A percentile compares a stretch with the other conserved stretches of the same genome.
Conservation (phyloP, 2,113 vertebrate species). For the Esox niger region DNA sequence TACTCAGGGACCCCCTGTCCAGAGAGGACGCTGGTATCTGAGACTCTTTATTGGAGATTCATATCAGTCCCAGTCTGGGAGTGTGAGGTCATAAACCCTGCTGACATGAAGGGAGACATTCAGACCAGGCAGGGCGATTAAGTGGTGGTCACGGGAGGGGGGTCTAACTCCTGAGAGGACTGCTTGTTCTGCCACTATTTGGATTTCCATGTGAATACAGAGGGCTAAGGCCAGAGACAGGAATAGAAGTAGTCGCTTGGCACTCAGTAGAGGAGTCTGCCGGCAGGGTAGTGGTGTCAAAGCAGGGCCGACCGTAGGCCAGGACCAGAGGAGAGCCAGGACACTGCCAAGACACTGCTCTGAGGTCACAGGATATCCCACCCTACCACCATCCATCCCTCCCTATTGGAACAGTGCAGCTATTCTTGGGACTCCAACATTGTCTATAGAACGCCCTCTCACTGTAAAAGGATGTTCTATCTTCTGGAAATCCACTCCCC, state of each 20-base stretch:
- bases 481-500: no score
- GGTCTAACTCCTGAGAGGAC: conserved; percentile 59
- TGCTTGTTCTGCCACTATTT: conserved; percentile 70
- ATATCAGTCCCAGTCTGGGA: conserved; percentile 59
- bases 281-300: background rate
- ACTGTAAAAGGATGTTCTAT: no score
- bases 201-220: conserved; percentile 68
- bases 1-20: conserved; percentile 37
- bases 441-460: conserved; percentile 54
- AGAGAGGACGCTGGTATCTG: conserved; percentile 57
- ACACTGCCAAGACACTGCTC: conserved; percentile 24
- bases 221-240: conserved; percentile 37
- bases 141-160: conserved; percentile 31
- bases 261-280: conserved; percentile 15
- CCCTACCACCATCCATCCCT: background rate
- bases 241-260: conserved; percentile 52
- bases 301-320: conserved; percentile 2
- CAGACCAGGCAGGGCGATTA: conserved; percentile 44
- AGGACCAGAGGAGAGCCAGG: conserved; percentile 4
- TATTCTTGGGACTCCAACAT: conserved; percentile 63
- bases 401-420: conserved; percentile 51
- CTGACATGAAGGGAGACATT: conserved; percentile 69
- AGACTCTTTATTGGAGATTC: conserved; percentile 65
- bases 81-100: conserved; percentile 61
- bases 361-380: conserved; percentile 41